Evolutionary conservation across 2,888 invertebrate genomes (phyloP).

Genomic region (Pantelozetes paolii): DNA sequence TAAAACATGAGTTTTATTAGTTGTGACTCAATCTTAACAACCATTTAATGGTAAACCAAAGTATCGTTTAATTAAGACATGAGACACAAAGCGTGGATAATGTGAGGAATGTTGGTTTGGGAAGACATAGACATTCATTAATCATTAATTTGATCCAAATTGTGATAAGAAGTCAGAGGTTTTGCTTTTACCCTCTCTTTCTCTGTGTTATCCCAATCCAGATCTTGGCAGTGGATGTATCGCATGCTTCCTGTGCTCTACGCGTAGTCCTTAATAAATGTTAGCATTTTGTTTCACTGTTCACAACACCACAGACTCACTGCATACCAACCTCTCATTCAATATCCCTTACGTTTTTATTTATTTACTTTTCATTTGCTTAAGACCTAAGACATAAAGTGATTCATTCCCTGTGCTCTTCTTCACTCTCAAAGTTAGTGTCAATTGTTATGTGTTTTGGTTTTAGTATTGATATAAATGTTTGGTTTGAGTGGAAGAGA

Average conservation of each 20-base stretch:
- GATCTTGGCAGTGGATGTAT: slow-evolving; percentile 17
- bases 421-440: not conserved
- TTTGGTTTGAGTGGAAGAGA: not conserved
- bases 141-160: slow-evolving; percentile 28
- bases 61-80: not conserved
- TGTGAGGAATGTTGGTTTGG: not conserved
- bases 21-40: not conserved
- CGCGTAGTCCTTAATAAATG: not conserved
- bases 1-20: slow-evolving; percentile 15
- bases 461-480: slow-evolving; percentile 4
- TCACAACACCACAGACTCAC: slow-evolving; percentile 14
- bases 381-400: not conserved
- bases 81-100: slow-evolving; percentile 17
- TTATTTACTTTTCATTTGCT: slow-evolving; percentile 9
- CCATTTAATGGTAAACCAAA: not conserved
- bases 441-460: not conserved
- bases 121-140: slow-evolving; percentile 29
- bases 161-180: not conserved
- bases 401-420: not conserved
- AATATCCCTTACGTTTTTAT: not conserved
- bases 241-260: slow-evolving; percentile 25
- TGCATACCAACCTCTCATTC: not conserved
- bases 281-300: not conserved
- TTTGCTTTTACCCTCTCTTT: not conserved
- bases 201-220: slow-evolving; percentile 11